These are phyloP conservation scores for Eulithis prunata DNA, from an alignment of 2,888 invertebrate genomes.

Conservation along the genomic window DNA sequence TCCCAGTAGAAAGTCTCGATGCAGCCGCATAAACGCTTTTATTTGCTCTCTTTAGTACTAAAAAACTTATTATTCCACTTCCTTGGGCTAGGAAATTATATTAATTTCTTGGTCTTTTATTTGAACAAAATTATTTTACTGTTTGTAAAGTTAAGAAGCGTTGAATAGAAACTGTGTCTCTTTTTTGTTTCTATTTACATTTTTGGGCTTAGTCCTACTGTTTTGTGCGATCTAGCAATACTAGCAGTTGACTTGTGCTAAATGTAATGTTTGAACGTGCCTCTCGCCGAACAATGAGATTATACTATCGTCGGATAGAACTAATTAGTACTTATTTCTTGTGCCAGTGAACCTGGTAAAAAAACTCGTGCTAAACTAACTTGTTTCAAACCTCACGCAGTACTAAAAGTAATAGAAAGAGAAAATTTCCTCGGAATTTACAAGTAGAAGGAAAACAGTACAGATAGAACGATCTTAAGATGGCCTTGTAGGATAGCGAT, in stretches of 20 bases:
- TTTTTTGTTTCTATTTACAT: slow-evolving; percentile 1
- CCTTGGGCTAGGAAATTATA: slow-evolving; percentile 73
- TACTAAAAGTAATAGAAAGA: background rate
- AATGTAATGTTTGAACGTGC: too few species aligned
- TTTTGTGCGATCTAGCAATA: background rate
- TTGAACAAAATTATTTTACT: slow-evolving; percentile 42
- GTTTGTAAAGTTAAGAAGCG: slow-evolving; percentile 29
- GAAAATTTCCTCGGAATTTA: slow-evolving; percentile 1
- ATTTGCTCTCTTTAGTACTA: slow-evolving; percentile 73
- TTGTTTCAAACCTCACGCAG: background rate
- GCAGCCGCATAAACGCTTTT: slow-evolving; percentile 80
- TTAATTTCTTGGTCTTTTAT: slow-evolving; percentile 60
- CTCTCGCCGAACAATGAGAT: too few species aligned
- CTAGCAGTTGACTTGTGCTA: too few species aligned
- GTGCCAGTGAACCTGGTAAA: too few species aligned
- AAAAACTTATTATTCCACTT: slow-evolving; percentile 79
- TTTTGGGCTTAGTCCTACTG: background rate
- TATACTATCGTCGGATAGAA: too few species aligned
- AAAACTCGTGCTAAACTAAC: background rate
- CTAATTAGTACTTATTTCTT: too few species aligned
- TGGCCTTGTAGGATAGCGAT: slow-evolving; percentile 29
- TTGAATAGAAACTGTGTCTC: slow-evolving; percentile 12
- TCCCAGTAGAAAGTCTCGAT: slow-evolving; percentile 78
- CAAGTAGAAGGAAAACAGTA: slow-evolving; percentile 18
- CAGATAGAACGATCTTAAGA: slow-evolving; percentile 20